Evolutionary conservation across 2,797 vertebrate genomes (phyloP).

Genomic region (Amblyopsis hoosieri): DNA sequence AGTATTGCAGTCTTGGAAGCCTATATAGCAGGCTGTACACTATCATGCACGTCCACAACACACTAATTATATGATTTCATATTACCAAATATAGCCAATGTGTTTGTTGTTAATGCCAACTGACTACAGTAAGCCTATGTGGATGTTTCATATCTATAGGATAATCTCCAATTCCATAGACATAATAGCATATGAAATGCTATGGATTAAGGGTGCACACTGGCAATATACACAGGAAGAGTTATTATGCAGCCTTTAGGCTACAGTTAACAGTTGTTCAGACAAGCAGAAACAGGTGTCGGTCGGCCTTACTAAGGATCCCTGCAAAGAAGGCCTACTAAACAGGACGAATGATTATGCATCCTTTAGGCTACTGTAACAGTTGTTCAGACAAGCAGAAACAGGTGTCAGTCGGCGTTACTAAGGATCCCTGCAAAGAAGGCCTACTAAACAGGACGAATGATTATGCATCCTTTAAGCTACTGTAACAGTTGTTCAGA

Average conservation of each 20-base stretch:
- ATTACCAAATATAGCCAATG: too few relatives aligned
- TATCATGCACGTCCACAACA: conserved; percentile 38
- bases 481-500: conserved; percentile 52
- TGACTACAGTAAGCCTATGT: too few relatives aligned
- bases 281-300: conserved; percentile 60
- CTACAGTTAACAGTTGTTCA: conserved; percentile 50
- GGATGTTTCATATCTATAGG: too few relatives aligned
- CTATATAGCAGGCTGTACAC: too few relatives aligned
- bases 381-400: conserved; percentile 50
- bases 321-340: too few relatives aligned
- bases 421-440: not conserved
- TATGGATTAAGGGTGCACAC: too few relatives aligned
- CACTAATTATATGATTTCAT: not conserved
- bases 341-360: not conserved
- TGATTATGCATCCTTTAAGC: not conserved
- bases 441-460: too few relatives aligned
- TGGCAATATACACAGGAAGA: too few relatives aligned
- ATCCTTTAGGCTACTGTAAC: conserved; percentile 24
- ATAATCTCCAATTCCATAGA: too few relatives aligned
- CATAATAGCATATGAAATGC: too few relatives aligned
- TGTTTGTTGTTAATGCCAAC: too few relatives aligned
- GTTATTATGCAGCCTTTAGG: not conserved
- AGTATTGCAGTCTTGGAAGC: conserved; percentile 11
- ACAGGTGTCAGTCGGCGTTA: conserved; percentile 63
- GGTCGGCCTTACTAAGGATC: conserved; percentile 32